phyloP scores from a whole-genome alignment of 2,888 invertebrate species.

The Apodemia mormo region DNA sequence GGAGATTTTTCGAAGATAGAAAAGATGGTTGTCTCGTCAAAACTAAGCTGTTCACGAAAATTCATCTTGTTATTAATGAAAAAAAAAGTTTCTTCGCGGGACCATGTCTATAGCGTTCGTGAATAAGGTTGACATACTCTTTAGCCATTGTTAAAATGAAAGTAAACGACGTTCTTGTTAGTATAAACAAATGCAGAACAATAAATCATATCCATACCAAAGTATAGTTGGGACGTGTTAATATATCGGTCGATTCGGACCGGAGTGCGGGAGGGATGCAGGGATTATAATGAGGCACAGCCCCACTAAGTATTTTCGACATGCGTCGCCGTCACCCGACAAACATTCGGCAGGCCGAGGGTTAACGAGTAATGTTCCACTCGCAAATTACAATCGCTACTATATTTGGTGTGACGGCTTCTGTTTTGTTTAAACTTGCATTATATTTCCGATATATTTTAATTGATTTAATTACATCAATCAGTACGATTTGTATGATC shows the following conservation, averaged over 20 bases:
- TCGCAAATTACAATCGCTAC: conserved; percentile 60
- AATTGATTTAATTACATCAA: too few species aligned
- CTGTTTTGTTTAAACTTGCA: conserved; percentile 1
- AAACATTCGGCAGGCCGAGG: conserved; percentile 65
- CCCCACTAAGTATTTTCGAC: conserved; percentile 81
- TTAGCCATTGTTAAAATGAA: too few species aligned
- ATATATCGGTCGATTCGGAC: conserved; percentile 71
- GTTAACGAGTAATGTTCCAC: conserved; percentile 54
- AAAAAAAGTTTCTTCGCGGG: too few species aligned
- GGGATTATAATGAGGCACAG: conserved; percentile 79
- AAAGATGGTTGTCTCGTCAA: too few species aligned
- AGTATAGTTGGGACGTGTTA: conserved; percentile 59
- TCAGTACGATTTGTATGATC: too few species aligned
- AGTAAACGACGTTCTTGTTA: too few species aligned
- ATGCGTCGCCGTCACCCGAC: conserved; percentile 79
- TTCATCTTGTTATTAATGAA: too few species aligned
- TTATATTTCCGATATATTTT: too few species aligned
- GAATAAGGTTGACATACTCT: too few species aligned
- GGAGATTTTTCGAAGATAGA: too few species aligned
- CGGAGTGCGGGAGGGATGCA: conserved; percentile 63
- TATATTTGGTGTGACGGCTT: conserved; percentile 25
- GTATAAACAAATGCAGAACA: neutral
- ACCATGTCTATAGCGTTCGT: too few species aligned
- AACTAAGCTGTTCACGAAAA: too few species aligned
- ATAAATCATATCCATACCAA: conserved; percentile 15